Evolutionary conservation across 2,113 vertebrate genomes (phyloP).

Genomic region (Ammospiza caudacuta): DNA sequence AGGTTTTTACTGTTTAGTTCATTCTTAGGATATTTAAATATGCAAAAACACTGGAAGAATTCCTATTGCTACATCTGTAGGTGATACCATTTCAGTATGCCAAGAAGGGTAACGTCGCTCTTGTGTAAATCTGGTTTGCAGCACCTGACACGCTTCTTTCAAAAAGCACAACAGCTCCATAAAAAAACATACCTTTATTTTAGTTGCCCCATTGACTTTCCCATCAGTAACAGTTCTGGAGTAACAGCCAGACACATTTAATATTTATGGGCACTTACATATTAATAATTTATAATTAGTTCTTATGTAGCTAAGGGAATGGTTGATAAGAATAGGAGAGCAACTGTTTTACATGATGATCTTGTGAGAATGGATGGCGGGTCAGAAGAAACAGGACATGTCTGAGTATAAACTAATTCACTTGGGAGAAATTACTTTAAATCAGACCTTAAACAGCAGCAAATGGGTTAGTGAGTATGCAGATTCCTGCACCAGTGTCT

Average conservation of each 20-base stretch:
- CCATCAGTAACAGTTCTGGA: neutral
- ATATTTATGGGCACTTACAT: neutral
- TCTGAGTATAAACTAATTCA: neutral
- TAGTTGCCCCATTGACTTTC: neutral
- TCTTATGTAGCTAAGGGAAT: neutral
- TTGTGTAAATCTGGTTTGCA: neutral
- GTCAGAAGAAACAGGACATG: neutral
- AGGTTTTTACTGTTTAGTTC: neutral
- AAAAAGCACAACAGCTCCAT: neutral
- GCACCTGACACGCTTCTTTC: neutral
- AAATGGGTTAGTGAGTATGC: neutral
- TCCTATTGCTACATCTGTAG: neutral
- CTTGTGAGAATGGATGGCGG: neutral
- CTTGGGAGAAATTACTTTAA: neutral
- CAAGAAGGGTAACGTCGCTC: neutral
- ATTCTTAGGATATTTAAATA: neutral
- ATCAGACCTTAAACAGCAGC: neutral
- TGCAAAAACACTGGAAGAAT: neutral
- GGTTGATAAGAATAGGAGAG: neutral
- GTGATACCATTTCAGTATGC: neutral
- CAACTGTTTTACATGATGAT: neutral
- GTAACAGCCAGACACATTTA: neutral
- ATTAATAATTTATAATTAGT: slow-evolving; percentile 5
- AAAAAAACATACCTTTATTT: neutral
- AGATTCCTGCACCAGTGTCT: neutral